phyloP scores from a whole-genome alignment of 2,888 invertebrate species.

The Kryphioiulus occultus region DNA sequence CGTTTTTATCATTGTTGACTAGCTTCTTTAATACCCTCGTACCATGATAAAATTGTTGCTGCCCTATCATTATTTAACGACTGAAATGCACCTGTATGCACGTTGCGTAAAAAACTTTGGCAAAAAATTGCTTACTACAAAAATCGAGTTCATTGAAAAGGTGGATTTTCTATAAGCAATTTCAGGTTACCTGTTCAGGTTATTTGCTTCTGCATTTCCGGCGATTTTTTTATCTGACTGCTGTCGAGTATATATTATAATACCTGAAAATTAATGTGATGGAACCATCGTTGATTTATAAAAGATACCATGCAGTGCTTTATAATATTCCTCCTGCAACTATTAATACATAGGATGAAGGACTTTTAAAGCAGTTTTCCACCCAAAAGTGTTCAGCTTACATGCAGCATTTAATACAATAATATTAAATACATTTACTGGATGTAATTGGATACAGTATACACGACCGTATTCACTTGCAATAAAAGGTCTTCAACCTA shows the following conservation, averaged over 20 bases:
- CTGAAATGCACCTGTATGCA: background rate
- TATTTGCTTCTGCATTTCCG: background rate
- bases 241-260: background rate
- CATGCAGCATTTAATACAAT: background rate
- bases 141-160: constrained; percentile 5
- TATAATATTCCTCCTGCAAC: background rate
- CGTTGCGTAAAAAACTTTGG: background rate
- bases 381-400: background rate
- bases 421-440: too few relatives aligned
- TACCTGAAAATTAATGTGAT: background rate
- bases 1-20: too few relatives aligned
- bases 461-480: too few relatives aligned
- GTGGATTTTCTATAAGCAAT: background rate
- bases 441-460: too few relatives aligned
- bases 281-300: background rate
- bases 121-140: background rate
- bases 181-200: background rate
- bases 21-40: background rate
- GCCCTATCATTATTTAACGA: background rate
- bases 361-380: background rate
- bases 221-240: background rate
- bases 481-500: background rate
- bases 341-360: background rate
- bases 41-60: background rate
- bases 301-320: background rate